phyloP scores from a whole-genome alignment of 53 echinoderm and acorn worm species.

The Zoroaster sp. region DNA sequence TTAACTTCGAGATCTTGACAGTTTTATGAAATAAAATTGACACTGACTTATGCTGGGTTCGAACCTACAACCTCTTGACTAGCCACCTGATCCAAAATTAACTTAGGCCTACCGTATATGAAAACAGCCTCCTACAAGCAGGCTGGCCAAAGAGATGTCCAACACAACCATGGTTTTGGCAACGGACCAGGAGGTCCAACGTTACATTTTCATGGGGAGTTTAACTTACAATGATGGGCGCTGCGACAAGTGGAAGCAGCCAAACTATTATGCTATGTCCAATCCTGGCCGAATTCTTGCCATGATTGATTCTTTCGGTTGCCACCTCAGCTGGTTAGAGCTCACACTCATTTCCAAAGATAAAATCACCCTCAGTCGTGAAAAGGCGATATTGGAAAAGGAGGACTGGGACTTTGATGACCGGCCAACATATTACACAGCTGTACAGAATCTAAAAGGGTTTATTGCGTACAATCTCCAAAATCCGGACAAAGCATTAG shows the following conservation, averaged over 20 bases:
- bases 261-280: neutral
- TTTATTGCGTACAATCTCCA: slow-evolving; percentile 73
- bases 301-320: slow-evolving; percentile 68
- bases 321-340: slow-evolving; percentile 84
- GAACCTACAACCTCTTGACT: too few species aligned
- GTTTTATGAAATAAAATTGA: too few species aligned
- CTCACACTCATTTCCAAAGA: slow-evolving; percentile 44
- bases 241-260: neutral
- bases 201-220: neutral
- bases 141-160: too few species aligned
- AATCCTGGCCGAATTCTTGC: neutral
- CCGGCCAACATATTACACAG: slow-evolving; percentile 72
- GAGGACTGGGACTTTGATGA: slow-evolving; percentile 69
- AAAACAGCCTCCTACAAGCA: too few species aligned
- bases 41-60: too few species aligned
- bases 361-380: slow-evolving; percentile 14
- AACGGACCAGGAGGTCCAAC: too few species aligned
- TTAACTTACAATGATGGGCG: neutral
- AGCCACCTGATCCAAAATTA: too few species aligned
- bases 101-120: too few species aligned
- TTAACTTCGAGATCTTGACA: too few species aligned
- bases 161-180: neutral
- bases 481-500: slow-evolving; percentile 55
- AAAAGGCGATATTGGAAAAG: slow-evolving; percentile 26
- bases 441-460: slow-evolving; percentile 74